Percentiles rank a stretch among this genome's conserved stretches.
phyloP scores from a whole-genome alignment of 2,113 vertebrate genomes.

The Mesoclemmys tuberculata region DNA sequence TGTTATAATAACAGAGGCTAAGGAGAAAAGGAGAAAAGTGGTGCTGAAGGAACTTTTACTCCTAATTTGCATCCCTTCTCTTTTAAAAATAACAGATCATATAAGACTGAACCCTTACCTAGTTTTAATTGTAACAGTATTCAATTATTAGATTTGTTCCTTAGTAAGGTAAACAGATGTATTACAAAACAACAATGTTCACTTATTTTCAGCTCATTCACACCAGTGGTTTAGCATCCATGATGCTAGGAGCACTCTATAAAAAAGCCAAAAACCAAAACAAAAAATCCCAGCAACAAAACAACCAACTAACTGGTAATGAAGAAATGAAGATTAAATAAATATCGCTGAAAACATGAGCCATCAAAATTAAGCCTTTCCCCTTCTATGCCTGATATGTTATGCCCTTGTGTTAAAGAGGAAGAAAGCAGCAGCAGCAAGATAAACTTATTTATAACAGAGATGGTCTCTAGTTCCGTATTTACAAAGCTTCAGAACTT shows the following conservation, averaged over 20 bases:
- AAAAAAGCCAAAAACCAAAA: background rate
- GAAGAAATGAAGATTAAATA: background rate
- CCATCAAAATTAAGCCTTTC: background rate
- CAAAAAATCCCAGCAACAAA: background rate
- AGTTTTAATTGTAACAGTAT: background rate
- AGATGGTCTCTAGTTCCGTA: fast-evolving
- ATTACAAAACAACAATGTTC: background rate
- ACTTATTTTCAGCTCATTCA: background rate
- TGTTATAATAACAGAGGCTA: background rate
- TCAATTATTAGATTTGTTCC: background rate
- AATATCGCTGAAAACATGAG: background rate
- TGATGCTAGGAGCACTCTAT: background rate
- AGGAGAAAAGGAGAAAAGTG: background rate
- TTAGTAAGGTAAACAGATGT: background rate
- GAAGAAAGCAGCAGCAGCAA: fast-evolving
- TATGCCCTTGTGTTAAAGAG: background rate
- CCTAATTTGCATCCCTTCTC: background rate
- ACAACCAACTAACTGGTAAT: background rate
- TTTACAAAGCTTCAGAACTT: slow-evolving; percentile 70
- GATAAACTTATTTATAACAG: fast-evolving
- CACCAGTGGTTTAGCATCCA: background rate
- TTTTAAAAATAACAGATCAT: background rate
- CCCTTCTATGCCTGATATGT: background rate
- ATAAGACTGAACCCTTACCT: background rate
- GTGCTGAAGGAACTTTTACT: background rate